Percentiles rank a stretch among this genome's conserved stretches.
Conservation (phyloP, 2,797 vertebrate genomes). For the Dipus sagitta region DNA sequence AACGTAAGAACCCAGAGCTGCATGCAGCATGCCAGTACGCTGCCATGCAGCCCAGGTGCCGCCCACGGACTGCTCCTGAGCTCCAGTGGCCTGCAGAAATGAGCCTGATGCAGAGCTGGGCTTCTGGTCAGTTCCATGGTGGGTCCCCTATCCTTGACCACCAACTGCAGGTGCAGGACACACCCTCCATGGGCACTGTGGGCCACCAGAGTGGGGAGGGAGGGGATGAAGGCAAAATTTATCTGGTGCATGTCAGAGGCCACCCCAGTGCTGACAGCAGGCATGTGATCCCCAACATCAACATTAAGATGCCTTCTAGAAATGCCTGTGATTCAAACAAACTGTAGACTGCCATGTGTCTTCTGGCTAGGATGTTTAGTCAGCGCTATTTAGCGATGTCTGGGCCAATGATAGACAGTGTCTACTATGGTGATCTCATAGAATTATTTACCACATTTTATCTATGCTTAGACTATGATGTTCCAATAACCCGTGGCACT, state of each 20-base stretch:
- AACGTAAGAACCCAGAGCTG: neutral
- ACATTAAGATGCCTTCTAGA: neutral
- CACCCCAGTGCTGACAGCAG: neutral
- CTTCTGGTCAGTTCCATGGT: neutral
- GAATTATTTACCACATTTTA: no score
- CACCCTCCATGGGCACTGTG: no score
- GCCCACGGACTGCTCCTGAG: neutral
- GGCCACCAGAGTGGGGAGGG: neutral
- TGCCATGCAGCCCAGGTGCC: neutral
- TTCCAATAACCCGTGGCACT: no score
- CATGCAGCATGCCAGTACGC: conserved; percentile 63
- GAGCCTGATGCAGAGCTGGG: neutral
- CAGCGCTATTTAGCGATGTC: neutral
- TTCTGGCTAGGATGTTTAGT: neutral
- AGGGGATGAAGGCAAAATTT: neutral
- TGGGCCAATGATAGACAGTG: no score
- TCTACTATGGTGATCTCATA: neutral
- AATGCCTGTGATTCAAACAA: fast-evolving
- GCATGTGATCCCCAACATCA: neutral
- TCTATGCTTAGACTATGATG: neutral
- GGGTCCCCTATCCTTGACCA: neutral
- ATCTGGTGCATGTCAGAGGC: no score
- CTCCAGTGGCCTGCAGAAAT: neutral
- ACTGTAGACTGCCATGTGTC: fast-evolving
- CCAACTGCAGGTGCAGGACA: neutral